Evolutionary conservation across 2,888 invertebrate species (phyloP), one percentile per base, ranked within the genome.

Genomic region (Dione juno): DNA sequence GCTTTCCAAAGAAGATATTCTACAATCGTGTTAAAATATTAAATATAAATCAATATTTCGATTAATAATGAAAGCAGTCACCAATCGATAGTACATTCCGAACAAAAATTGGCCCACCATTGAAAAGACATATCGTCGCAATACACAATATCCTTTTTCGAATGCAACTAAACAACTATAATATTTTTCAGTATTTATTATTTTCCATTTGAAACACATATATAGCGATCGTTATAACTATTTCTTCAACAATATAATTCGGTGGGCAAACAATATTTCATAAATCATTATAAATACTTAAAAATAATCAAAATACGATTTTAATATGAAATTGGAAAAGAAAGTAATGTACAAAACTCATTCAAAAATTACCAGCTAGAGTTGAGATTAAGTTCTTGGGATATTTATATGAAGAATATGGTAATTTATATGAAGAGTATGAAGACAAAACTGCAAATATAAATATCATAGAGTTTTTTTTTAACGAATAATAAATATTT

Each of bases 81-180:
- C 74, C 67, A 65, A 63, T 41, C 58, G 48, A 66, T n/a, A 66
- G 35, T 65, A 14, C 68, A 71, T 66, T 66, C 68, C 68, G 57
- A 67, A 70, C 63, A 70, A 54, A 58, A 58, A 54, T 67, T 58
- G 65, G 53, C 76, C 75, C 73, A 74, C 66, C 72, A 45, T 37
- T 50, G 19, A 50, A 21, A 63, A n/a, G n/a, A 63, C 14, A 45
- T 45, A 63, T 48, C n/a, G 3, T 7, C 28, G 3, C n/a, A 16
- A 37, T n/a, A 54, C 19, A 52, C n/a, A 1, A 48, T 19, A 54
- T 37, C 16, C 5, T 21, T 37, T n/a, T 13, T 64, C 35, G 28
- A 64, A 50, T 61, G n/a, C 43, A 43, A 28, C 21, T 43, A 57
- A 16, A 54, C 1, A 14, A 14, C 2, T 14, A 14, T 41, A n/a